Evolutionary conservation across 92 coral and sea anemone genomes (phyloP), one percentile per base, ranked within the genome.

Genomic region (Palythoa grandis): DNA sequence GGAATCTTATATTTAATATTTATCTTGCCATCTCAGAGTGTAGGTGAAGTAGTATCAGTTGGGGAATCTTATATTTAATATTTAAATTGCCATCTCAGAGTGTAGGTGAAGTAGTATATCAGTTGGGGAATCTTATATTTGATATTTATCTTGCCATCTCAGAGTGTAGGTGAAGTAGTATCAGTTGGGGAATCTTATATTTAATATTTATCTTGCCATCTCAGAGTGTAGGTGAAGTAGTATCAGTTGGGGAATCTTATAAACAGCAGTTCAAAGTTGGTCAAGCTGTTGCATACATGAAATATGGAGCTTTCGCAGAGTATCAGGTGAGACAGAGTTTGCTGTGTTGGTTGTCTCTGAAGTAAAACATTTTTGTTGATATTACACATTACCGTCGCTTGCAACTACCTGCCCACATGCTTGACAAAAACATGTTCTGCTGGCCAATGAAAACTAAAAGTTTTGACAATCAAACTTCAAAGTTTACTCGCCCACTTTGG

Each of bases 161-260:
- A n/a, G n/a, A n/a, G n/a, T n/a, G n/a, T n/a, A n/a, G n/a, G n/a
- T n/a, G n/a, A n/a, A n/a, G n/a, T n/a, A n/a, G n/a, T n/a, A n/a
- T n/a, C n/a, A n/a, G n/a, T n/a, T n/a, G n/a, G 98, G 0, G 92
- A 89, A 53, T 71, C 91, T 6, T 88, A 86, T 77, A 74, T n/a
- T n/a, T n/a, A n/a, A n/a, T 23, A 12, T 52, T 23, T 69, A 83
- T 22, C 3, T 8, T 3, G 15, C 20, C 38, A 39, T 2, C 11
- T 15, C 48, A 94, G 98, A 95, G 93, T 80, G 87, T 94, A 2
- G 98, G 95, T 38, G 98, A 94, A 84, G 88, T 94, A 8, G 95
- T 94, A 58, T 83, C 92, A 7, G 82, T 89, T 24, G 98, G 98
- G 0, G 92, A 89, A 53, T 71, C 91, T 6, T 88, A 86, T 77